Conservation (phyloP, 2,888 invertebrate genomes). For the Athalia circularis region DNA sequence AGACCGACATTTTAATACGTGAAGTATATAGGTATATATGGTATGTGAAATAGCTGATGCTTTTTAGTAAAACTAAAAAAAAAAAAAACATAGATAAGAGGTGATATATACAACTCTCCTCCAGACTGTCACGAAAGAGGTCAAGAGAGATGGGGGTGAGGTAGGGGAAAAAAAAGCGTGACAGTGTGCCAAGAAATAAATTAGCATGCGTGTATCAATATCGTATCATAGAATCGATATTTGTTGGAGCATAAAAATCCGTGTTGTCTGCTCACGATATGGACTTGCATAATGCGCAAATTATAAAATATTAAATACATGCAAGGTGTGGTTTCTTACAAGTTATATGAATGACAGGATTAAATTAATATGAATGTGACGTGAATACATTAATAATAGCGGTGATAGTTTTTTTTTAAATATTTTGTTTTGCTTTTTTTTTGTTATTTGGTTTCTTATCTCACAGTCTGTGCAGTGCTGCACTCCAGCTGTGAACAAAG, state of each 20-base stretch:
- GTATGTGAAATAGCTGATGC: conserved; percentile 16
- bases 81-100: conserved; percentile 59
- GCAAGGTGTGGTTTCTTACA: conserved; percentile 61
- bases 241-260: neutral
- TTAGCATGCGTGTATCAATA: conserved; percentile 25
- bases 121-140: conserved; percentile 74
- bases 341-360: conserved; percentile 64
- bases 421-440: too few relatives aligned
- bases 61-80: conserved; percentile 48
- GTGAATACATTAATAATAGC: conserved; percentile 59
- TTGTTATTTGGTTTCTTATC: conserved; percentile 47
- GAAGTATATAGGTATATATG: neutral
- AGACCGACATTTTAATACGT: neutral
- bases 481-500: conserved; percentile 72
- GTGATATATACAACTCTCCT: conserved; percentile 66
- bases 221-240: neutral
- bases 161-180: conserved; percentile 51
- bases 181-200: conserved; percentile 47
- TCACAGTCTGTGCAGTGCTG: conserved; percentile 71
- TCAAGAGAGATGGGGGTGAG: conserved; percentile 57
- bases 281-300: conserved; percentile 46
- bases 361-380: conserved; percentile 59
- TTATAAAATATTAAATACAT: conserved; percentile 52
- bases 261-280: neutral
- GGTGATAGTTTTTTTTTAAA: conserved; percentile 56